Evolutionary conservation across 2,888 invertebrate species (phyloP), one percentile per base, ranked within the genome.

Genomic region (Spilarctia lutea): DNA sequence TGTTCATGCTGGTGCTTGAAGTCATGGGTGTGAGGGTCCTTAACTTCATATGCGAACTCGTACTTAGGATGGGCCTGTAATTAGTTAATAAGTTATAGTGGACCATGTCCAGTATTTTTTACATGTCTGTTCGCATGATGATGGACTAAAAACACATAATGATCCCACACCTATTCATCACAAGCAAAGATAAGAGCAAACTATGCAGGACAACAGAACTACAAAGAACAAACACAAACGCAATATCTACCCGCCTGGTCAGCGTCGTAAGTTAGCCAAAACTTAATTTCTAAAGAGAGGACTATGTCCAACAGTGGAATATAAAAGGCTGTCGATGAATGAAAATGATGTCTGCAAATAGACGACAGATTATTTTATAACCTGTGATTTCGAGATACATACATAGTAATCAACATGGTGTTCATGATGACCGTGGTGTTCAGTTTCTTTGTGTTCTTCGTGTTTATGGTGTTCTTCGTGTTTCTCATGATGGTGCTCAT

Each of bases 11-110:
- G 94, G 78, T 85, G 87, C 86, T 94, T 94, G 83, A 88, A 83
- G 89, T 96, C 96, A 30, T 93, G 92, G 74, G 94, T 96, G 86
- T 95, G 94, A 27, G 91, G 92, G 84, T 96, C 95, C 82, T 89
- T 85, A 45, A 96, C 94, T 77, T 93, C 92, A 87, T 96, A 96
- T 78, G 90, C 92, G 85, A 91, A 94, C 71, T 86, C 86, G 76
- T 90, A 90, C 24, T 88, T 88, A 24, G 90, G 88, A 71, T 89
- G 83, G 33, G 85, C 83, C 86, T 88, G 80, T 35, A 71, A 77
- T 30, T 8, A 30, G 27, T 65, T 30, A 13, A 52, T 45, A 18
- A 60, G 10, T 24, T 56, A n/a, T n/a, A 56, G 7, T 24, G 8
- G 24, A 56, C 6, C 1, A 42, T 42, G 11, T 42, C 8, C 8